Evolutionary conservation across 2,113 vertebrate genomes (phyloP).

Genomic region (Planiliza haematocheilus): DNA sequence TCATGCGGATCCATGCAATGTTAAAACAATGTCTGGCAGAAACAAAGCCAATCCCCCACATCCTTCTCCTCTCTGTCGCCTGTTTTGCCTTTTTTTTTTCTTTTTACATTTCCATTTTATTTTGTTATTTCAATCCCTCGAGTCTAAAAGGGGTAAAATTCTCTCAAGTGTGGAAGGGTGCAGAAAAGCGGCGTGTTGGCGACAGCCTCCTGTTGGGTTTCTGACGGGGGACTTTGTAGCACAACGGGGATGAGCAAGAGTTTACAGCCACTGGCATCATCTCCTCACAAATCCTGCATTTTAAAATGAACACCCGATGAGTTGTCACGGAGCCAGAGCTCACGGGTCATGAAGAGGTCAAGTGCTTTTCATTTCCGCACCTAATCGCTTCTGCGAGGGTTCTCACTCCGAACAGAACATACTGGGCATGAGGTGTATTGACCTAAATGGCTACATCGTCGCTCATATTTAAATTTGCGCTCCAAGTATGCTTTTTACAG

Average conservation of each 20-base stretch:
- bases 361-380: slow-evolving; percentile 26
- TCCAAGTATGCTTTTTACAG: background rate
- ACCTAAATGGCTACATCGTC: slow-evolving; percentile 1
- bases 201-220: slow-evolving; percentile 56
- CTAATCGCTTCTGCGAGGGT: background rate
- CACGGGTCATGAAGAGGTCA: slow-evolving; percentile 60
- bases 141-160: slow-evolving; percentile 36
- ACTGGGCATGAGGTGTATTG: background rate
- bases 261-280: slow-evolving; percentile 64
- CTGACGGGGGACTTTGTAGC: slow-evolving; percentile 62
- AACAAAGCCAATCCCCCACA: slow-evolving; percentile 23
- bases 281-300: slow-evolving; percentile 51
- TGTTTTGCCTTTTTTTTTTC: background rate
- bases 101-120: slow-evolving; percentile 59
- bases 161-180: slow-evolving; percentile 41
- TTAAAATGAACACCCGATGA: slow-evolving; percentile 65
- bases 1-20: slow-evolving; percentile 36
- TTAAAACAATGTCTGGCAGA: slow-evolving; percentile 50
- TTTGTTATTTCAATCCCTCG: slow-evolving; percentile 61
- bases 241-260: slow-evolving; percentile 41
- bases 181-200: slow-evolving; percentile 37
- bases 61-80: slow-evolving; percentile 25
- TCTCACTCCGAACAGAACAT: slow-evolving; percentile 3
- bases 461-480: background rate
- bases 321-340: slow-evolving; percentile 50